Conservation (phyloP, 2,113 vertebrate species). For the Glaucidium brasilianum region DNA sequence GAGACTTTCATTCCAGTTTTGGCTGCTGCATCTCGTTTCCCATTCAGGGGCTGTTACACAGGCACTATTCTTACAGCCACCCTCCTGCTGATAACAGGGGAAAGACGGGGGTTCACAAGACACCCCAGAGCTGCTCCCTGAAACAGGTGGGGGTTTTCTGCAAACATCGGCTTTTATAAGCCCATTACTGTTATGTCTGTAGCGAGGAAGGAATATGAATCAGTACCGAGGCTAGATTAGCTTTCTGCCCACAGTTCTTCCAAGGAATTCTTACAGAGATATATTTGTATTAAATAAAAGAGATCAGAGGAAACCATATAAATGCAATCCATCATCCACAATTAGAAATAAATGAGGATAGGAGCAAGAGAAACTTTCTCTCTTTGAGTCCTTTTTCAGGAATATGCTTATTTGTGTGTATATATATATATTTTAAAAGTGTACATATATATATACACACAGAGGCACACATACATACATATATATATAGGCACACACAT, state of each 20-base stretch:
- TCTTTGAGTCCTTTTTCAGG: background rate
- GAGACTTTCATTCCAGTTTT: slow-evolving; percentile 66
- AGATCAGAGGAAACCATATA: background rate
- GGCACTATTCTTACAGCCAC: slow-evolving; percentile 43
- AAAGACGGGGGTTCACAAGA: background rate
- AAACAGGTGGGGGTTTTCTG: background rate
- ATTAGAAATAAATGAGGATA: background rate
- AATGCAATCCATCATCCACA: slow-evolving; percentile 16
- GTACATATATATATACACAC: background rate
- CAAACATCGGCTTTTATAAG: background rate
- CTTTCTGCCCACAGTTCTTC: slow-evolving; percentile 33
- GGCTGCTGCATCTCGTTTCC: slow-evolving; percentile 22
- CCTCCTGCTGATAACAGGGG: background rate
- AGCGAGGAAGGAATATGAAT: background rate
- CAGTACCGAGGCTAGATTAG: background rate
- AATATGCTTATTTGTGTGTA: background rate
- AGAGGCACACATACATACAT: background rate
- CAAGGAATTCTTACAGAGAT: slow-evolving; percentile 10
- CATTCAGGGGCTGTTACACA: slow-evolving; percentile 44
- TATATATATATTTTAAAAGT: background rate
- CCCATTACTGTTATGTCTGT: background rate
- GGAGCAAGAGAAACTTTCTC: background rate
- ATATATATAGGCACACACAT: accelerated
- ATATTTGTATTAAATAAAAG: slow-evolving; percentile 5
- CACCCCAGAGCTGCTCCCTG: background rate